Conservation (phyloP, 64 coral and sea anemone genomes). For the Dendrophyllia cribrosa region DNA sequence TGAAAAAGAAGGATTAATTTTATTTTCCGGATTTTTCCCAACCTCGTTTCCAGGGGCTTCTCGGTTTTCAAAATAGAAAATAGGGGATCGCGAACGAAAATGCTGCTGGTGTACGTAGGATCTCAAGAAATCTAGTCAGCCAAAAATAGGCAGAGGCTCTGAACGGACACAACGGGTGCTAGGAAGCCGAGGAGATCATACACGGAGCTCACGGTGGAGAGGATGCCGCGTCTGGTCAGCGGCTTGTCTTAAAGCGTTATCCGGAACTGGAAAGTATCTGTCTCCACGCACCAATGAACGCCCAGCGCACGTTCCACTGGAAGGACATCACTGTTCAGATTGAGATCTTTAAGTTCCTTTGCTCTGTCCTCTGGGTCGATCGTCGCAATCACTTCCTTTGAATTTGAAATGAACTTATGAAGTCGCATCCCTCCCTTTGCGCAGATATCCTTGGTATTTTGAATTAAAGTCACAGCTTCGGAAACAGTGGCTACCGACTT, state of each 20-base stretch:
- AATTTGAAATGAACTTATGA: conserved; percentile 20
- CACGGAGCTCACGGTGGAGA: background rate
- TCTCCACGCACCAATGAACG: conserved; percentile 12
- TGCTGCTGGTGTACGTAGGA: no score
- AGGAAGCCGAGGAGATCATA: conserved; percentile 16
- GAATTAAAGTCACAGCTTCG: background rate
- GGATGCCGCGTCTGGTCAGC: background rate
- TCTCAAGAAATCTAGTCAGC: no score
- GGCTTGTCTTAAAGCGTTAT: background rate
- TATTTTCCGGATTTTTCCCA: no score
- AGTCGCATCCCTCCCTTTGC: background rate
- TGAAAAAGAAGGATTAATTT: no score
- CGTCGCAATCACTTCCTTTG: background rate
- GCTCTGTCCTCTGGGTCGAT: background rate
- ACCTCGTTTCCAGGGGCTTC: no score
- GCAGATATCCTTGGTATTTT: background rate
- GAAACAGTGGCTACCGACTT: background rate
- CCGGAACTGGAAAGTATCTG: background rate
- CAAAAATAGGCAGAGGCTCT: background rate
- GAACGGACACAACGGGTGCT: conserved; percentile 16
- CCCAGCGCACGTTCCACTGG: background rate
- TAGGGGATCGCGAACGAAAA: no score
- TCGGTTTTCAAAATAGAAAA: no score
- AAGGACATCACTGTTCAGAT: background rate
- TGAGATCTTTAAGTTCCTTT: background rate